phyloP scores from a whole-genome alignment of 2,888 invertebrate genomes.

The Cerastis rubricosa region DNA sequence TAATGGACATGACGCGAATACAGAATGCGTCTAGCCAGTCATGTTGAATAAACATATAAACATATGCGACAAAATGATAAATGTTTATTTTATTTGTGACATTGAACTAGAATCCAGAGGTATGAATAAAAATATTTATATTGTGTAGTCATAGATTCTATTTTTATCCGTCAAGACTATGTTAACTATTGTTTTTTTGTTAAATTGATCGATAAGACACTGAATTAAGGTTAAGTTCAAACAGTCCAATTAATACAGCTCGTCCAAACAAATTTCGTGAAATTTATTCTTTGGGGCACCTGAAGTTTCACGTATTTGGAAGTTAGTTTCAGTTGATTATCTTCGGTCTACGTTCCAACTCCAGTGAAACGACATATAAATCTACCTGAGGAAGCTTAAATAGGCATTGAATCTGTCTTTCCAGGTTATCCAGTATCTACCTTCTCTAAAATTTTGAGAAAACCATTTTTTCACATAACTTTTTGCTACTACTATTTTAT shows the following conservation, averaged over 20 bases:
- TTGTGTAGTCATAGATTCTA: background rate
- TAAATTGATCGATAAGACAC: background rate
- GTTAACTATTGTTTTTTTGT: background rate
- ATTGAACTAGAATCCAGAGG: constrained; percentile 9
- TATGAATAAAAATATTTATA: constrained; percentile 2
- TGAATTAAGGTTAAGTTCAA: background rate
- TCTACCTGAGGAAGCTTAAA: background rate
- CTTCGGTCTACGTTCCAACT: background rate
- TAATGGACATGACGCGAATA: constrained; percentile 23
- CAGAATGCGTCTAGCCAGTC: constrained; percentile 11
- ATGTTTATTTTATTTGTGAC: constrained; percentile 33
- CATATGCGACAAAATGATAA: constrained; percentile 15
- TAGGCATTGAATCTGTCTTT: background rate
- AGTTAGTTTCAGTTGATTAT: constrained; percentile 13
- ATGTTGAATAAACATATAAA: constrained; percentile 36
- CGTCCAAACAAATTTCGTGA: background rate
- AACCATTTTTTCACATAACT: background rate
- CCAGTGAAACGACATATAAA: background rate
- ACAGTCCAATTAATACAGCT: background rate
- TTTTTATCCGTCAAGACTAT: background rate
- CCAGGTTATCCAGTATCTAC: background rate
- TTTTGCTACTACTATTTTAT: constrained; percentile 22
- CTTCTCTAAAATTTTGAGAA: background rate
- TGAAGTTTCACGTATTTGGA: background rate
- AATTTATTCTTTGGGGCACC: background rate